Evolutionary conservation across 2,113 vertebrate genomes (phyloP).

Genomic region (Oplegnathus fasciatus): DNA sequence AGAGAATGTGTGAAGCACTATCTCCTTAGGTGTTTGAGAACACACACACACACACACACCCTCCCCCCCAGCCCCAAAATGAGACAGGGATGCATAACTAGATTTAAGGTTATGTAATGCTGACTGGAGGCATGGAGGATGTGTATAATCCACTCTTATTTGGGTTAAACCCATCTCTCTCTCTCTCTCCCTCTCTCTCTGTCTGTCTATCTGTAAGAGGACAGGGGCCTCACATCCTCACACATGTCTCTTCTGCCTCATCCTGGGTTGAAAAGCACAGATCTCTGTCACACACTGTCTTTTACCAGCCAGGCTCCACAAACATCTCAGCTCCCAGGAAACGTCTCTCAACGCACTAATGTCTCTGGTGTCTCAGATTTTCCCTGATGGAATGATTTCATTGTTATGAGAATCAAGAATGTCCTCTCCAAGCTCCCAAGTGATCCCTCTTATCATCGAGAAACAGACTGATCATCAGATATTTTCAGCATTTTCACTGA

Average conservation of each 20-base stretch:
- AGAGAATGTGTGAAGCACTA: constrained; percentile 32
- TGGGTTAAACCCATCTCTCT: constrained; percentile 80
- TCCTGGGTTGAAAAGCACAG: constrained; percentile 41
- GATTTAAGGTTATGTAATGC: constrained; percentile 85
- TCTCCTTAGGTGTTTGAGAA: constrained; percentile 59
- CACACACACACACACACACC: constrained; percentile 2
- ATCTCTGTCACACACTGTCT: constrained; percentile 45
- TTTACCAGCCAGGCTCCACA: constrained; percentile 49
- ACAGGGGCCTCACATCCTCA: constrained; percentile 62
- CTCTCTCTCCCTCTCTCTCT: constrained; percentile 29
- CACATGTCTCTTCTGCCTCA: constrained; percentile 54
- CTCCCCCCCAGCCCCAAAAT: constrained; percentile 60
- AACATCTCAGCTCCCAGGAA: constrained; percentile 57
- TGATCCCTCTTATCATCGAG: constrained; percentile 28
- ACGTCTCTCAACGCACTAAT: background rate
- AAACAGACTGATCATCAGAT: background rate
- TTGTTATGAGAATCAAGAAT: constrained; percentile 29
- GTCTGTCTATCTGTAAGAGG: constrained; percentile 57
- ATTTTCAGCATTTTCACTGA: background rate
- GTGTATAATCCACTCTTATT: constrained; percentile 82
- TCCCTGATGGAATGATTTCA: constrained; percentile 43
- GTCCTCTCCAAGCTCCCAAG: constrained; percentile 15
- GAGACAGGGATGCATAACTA: constrained; percentile 81
- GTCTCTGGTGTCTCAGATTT: constrained; percentile 33
- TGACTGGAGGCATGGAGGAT: constrained; percentile 76